Conservation (phyloP, 2,797 vertebrate genomes). For the Luscinia luscinia region DNA sequence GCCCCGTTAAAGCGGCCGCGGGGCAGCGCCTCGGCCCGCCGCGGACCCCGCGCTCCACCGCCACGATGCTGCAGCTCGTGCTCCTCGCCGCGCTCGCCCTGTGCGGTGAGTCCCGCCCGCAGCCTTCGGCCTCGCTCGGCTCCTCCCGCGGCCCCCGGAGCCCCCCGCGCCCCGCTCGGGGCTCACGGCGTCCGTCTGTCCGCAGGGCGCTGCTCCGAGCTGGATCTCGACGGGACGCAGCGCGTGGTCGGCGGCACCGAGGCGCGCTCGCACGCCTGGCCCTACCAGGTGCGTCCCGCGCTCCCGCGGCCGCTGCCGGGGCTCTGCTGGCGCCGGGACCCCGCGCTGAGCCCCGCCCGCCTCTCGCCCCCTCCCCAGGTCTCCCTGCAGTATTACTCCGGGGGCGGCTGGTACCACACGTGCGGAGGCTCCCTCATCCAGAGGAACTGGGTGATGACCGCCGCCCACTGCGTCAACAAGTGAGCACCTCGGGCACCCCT, state of each 20-base stretch:
- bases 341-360: neutral
- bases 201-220: slow-evolving; percentile 68
- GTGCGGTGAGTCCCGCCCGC: slow-evolving; percentile 40
- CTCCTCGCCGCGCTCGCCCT: slow-evolving; percentile 67
- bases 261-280: slow-evolving; percentile 64
- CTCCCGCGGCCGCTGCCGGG: accelerated
- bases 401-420: slow-evolving; percentile 81
- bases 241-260: slow-evolving; percentile 76
- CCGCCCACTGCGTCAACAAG: slow-evolving; percentile 89
- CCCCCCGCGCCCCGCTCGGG: accelerated
- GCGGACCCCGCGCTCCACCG: neutral
- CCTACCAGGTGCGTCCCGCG: slow-evolving; percentile 72
- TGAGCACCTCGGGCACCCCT: neutral
- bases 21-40: accelerated
- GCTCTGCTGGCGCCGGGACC: neutral
- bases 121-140: neutral
- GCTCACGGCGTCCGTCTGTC: neutral
- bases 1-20: neutral
- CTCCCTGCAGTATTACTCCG: slow-evolving; percentile 85
- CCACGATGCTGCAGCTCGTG: slow-evolving; percentile 68
- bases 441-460: slow-evolving; percentile 87
- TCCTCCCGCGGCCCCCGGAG: neutral
- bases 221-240: neutral
- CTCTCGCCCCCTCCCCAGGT: slow-evolving; percentile 72
- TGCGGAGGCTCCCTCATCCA: slow-evolving; percentile 89